A percentile compares a stretch with the other conserved stretches of the same genome.
These are phyloP conservation scores for Prenolepis imparis DNA, from an alignment of 2,888 invertebrate genomes.

Conservation along the genomic window DNA sequence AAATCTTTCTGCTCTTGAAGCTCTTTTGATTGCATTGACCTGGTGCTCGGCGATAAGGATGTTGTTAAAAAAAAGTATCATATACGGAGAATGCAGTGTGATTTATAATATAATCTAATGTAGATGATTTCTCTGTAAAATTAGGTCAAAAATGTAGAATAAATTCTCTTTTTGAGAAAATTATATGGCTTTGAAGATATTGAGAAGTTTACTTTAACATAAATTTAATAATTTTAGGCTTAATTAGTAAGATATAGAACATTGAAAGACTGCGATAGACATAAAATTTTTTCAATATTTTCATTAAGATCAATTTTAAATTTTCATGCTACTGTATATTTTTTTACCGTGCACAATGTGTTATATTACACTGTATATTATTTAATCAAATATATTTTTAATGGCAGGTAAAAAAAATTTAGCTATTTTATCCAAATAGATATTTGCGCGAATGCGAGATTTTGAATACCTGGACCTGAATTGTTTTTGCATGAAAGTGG, in stretches of 20 bases:
- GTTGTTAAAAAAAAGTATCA: not conserved
- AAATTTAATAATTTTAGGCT: not conserved
- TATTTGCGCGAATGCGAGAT: not conserved
- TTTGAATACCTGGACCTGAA: not conserved
- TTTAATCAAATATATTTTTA: conserved; percentile 13
- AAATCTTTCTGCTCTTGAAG: not conserved
- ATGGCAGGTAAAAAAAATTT: not conserved
- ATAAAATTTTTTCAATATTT: not conserved
- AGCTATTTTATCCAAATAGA: not conserved
- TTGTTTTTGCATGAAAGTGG: not conserved
- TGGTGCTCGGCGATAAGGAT: not conserved
- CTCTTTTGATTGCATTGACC: not conserved
- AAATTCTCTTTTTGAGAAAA: not conserved
- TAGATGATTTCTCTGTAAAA: conserved; percentile 8
- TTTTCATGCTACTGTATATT: not conserved
- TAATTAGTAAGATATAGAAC: not conserved
- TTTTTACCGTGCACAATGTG: not conserved
- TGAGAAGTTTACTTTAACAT: not conserved
- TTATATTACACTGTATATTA: not conserved
- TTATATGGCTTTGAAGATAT: not conserved
- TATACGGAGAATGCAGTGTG: too few species aligned
- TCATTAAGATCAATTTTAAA: not conserved
- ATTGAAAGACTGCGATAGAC: not conserved
- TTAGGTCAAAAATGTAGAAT: not conserved
- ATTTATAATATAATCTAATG: not conserved